Evolutionary conservation across 2,888 invertebrate species (phyloP).

Genomic region (Escarpia spicata): DNA sequence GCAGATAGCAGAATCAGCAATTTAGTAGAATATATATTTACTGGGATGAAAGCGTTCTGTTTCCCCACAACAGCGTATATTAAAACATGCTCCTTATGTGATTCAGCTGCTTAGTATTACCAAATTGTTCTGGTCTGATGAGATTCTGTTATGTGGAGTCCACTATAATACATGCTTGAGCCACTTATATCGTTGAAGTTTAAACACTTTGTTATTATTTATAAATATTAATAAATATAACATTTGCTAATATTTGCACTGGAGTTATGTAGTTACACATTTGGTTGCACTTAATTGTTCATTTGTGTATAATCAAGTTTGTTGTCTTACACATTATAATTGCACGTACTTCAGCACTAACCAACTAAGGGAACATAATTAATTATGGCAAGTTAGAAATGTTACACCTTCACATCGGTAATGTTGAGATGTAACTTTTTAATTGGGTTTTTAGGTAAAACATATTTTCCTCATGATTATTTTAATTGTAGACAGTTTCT

Average conservation of each 20-base stretch:
- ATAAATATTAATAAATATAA: neutral
- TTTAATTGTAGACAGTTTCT: neutral
- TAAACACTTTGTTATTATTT: neutral
- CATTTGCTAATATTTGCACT: neutral
- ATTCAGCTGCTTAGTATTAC: no score
- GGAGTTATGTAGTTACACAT: neutral
- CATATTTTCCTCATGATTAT: neutral
- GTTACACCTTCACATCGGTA: neutral
- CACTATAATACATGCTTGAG: neutral
- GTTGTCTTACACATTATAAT: neutral
- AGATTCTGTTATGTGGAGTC: no score
- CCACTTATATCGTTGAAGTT: neutral
- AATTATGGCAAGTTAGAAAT: neutral
- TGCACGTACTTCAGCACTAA: neutral
- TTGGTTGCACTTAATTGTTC: neutral
- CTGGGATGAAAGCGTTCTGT: no score
- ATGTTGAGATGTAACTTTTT: neutral
- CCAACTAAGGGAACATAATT: neutral
- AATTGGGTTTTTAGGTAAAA: no score
- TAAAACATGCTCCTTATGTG: no score
- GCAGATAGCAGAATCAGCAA: no score
- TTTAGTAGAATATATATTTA: no score
- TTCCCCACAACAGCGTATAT: no score
- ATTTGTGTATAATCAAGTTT: neutral
- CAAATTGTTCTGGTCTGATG: no score